Base-by-base conservation (phyloP, 2,888 invertebrate genomes). In the Ellobium chinense region DNA sequence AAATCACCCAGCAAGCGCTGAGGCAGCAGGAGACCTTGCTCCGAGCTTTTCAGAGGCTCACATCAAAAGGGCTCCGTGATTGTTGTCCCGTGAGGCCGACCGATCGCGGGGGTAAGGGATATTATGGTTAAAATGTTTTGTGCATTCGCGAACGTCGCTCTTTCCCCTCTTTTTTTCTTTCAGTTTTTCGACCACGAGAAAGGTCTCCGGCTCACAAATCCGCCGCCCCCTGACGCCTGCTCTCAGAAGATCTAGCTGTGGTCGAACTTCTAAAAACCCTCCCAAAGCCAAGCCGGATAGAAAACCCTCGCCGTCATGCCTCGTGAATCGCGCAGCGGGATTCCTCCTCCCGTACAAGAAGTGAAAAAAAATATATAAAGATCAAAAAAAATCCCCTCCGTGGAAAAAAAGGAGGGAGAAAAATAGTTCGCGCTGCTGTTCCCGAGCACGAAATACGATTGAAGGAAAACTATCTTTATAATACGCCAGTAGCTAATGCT, bases 401-500 rank as follows among this genome's bases (percentile, higher is more conserved):
- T 72, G 58, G 58, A 60, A 34, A 21, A 37, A 58, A 24, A 56
- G 24, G 72, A 72, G 58, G 56, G n/a, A n/a, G n/a, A n/a, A n/a
- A n/a, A n/a, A n/a, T 24, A 58, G 60, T 34, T 60, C 24, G 18
- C 24, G 56, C 27, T 56, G 46, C n/a, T 56, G 60, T 24, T 72
- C 24, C 37, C 14, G 72, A 60, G 72, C 72, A 27, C 46, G n/a
- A 36, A 27, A 58, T 58, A 5, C 72, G 58, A 72, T 60, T 72
- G 72, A 72, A 36, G 56, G 56, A 60, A n/a, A 60, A 72, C 72
- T 36, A 12, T 31, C 9, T 24, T 27, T n/a, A 72, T 36, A 58
- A 72, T 60, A 60, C 34, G 21, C 54, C 54, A 27, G 54, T 31
- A 31, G 65, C 75, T 75, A 75, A 75, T 75, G 63, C 75, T 54